Conservation (phyloP, 2,797 vertebrate genomes). For the Mormyrus proboscirostris region DNA sequence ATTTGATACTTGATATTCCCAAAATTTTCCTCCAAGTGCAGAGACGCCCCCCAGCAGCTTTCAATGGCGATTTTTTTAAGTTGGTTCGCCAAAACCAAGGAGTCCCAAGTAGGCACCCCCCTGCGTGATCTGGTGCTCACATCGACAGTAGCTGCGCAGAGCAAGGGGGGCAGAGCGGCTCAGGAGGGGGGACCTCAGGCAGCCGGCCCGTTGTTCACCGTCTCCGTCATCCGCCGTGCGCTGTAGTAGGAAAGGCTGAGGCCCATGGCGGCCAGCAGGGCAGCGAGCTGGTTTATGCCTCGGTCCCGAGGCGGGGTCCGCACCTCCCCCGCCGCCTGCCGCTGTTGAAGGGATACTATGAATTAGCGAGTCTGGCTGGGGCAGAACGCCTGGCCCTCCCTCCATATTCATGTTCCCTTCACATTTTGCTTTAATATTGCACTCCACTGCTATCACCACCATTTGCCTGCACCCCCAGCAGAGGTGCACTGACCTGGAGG, state of each 20-base stretch:
- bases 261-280: conserved; percentile 83
- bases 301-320: conserved; percentile 70
- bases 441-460: background rate
- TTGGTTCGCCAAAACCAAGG: background rate
- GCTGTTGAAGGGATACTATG: conserved; percentile 52
- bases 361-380: background rate
- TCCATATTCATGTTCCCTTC: background rate
- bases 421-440: background rate
- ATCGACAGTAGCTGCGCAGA: background rate
- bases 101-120: background rate
- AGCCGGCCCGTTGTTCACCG: conserved; percentile 40
- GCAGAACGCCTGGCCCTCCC: background rate
- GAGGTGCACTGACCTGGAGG: conserved; percentile 66
- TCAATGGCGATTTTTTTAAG: background rate
- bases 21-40: background rate
- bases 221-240: conserved; percentile 75
- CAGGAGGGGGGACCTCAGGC: conserved; percentile 38
- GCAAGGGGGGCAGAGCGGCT: background rate
- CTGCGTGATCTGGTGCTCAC: background rate
- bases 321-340: conserved; percentile 79
- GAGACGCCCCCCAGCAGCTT: background rate
- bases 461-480: background rate
- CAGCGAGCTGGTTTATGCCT: conserved; percentile 73
- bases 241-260: conserved; percentile 86
- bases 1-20: background rate